phyloP scores from a whole-genome alignment of 2,797 vertebrate species.

The Enoplosus armatus region DNA sequence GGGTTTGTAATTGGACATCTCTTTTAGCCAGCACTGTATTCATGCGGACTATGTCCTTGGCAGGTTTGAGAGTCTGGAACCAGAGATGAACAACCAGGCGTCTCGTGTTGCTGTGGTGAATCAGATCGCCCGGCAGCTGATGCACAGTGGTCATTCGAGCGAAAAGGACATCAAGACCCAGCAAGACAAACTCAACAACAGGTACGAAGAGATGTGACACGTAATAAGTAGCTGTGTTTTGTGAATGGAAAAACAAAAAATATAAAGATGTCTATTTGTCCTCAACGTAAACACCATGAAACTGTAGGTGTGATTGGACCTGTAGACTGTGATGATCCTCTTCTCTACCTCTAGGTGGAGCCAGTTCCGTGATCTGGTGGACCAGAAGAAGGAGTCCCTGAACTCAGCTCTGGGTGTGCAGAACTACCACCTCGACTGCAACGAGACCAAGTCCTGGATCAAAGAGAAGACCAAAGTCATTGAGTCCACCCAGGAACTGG shows the following conservation, averaged over 20 bases:
- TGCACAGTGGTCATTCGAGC: constrained; percentile 92
- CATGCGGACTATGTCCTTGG: not conserved
- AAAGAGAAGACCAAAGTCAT: constrained; percentile 97
- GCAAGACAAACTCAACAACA: constrained; percentile 96
- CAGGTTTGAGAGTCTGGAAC: constrained; percentile 96
- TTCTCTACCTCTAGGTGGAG: constrained; percentile 88
- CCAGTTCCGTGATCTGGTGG: constrained; percentile 94
- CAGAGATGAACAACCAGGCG: constrained; percentile 96
- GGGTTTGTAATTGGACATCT: not conserved
- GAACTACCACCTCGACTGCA: constrained; percentile 97
- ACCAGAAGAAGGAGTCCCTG: constrained; percentile 93
- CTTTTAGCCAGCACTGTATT: not conserved
- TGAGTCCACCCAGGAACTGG: constrained; percentile 95
- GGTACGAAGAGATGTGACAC: constrained; percentile 72
- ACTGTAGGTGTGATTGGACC: not conserved
- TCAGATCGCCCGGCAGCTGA: constrained; percentile 95
- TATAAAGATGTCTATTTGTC: not conserved
- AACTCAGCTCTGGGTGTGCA: constrained; percentile 94
- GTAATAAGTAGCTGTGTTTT: not conserved
- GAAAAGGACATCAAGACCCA: constrained; percentile 95
- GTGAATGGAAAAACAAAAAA: not conserved
- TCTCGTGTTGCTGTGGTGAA: constrained; percentile 96
- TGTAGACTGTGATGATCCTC: not conserved
- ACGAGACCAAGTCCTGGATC: constrained; percentile 97
- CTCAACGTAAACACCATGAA: not conserved